These are phyloP conservation scores for Pelusios castaneus DNA, from an alignment of 2,113 vertebrate species.

Conservation along the genomic window DNA sequence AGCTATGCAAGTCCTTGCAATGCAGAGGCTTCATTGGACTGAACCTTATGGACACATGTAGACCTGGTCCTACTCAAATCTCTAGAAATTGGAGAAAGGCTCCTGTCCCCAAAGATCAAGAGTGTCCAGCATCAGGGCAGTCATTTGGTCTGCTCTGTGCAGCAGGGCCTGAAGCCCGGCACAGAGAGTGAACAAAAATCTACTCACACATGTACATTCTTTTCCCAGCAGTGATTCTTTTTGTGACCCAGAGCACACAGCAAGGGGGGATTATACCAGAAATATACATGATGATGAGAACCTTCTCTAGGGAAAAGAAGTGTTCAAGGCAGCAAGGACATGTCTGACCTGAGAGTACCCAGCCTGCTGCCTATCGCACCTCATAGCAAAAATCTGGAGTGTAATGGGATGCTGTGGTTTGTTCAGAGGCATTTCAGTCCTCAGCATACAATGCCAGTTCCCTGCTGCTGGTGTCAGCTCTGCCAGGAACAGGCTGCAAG, in stretches of 20 bases:
- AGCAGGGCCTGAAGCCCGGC: background rate
- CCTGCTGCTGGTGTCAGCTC: background rate
- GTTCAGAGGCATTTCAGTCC: background rate
- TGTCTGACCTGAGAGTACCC: background rate
- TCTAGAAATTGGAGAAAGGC: background rate
- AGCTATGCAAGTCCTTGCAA: background rate
- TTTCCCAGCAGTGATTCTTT: background rate
- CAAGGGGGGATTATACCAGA: background rate
- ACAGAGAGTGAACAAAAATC: background rate
- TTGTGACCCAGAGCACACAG: background rate
- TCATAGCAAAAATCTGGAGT: too few relatives aligned
- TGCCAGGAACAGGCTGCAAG: background rate
- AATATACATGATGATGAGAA: background rate
- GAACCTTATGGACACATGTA: background rate
- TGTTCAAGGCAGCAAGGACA: background rate
- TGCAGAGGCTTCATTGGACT: rapidly evolving
- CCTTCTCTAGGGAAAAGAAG: background rate
- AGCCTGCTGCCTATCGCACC: background rate
- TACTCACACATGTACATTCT: background rate
- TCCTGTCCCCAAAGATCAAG: background rate
- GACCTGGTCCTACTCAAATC: background rate
- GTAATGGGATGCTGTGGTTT: background rate
- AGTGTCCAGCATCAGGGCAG: background rate
- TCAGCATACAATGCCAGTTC: background rate
- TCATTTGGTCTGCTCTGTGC: background rate